Evolutionary conservation across 64 coral and sea anemone genomes (phyloP), one percentile per base, ranked within the genome.

Genomic region (Acropora yongei): DNA sequence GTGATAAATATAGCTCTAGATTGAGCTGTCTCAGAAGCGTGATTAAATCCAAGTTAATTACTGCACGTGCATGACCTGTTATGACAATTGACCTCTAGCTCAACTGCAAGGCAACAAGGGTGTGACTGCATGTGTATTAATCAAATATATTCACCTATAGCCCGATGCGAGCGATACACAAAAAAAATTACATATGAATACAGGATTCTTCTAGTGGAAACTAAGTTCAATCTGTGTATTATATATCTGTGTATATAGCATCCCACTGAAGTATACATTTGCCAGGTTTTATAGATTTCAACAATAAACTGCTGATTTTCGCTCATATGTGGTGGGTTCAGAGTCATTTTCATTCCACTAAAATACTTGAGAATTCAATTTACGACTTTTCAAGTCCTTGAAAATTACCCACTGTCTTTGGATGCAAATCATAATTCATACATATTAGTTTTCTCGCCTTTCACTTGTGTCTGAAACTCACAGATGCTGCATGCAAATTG

Each of bases 341-440:
- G 10, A 55, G 51, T 55, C 4, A 55, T 55, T 55, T 55, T 55
- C 3, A 55, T 55, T 55, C 4, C 51, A 0, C 51, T 55, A 7
- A 55, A 55, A 55, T 55, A 55, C 51, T 55, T 55, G 51, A 7
- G 51, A 55, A 55, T 55, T 55, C 51, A 55, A 55, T 55, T 55
- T 71, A 71, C 58, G 67, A 30, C 0, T 71, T 71, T 71, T 14
- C 67, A 71, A 71, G 67, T 71, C 67, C 67, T 71, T 71, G 10
- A 63, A 14, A 71, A 71, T 71, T 71, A 71, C 14, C 67, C 67
- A 71, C 67, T 6, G 51, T 2, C 67, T 71, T 71, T 71, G 3
- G 67, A 71, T 71, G 67, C 67, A 71, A 71, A 71, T 71, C 67
- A 71, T 71, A 71, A 14, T 71, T 71, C 67, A 71, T 71, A 71